Evolutionary conservation across 2,888 invertebrate species (phyloP).

Genomic region (Lasioglossum zephyrum): DNA sequence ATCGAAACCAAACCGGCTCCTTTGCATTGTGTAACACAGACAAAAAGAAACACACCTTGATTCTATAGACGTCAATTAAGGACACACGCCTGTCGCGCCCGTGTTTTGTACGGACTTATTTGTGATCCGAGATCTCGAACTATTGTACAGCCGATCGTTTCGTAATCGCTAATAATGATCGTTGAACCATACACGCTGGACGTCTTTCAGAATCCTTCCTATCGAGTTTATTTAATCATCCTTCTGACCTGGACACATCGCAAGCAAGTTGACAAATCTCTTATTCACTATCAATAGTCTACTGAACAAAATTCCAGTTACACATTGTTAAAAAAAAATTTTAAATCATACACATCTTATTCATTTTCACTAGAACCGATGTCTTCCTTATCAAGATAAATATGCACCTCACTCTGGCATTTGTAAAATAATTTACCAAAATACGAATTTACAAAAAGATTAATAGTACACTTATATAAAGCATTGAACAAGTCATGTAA

Average conservation of each 20-base stretch:
- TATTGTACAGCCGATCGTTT: slow-evolving; percentile 73
- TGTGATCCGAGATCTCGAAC: slow-evolving; percentile 66
- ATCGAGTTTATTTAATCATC: slow-evolving; percentile 17
- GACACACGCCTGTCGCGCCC: slow-evolving; percentile 47
- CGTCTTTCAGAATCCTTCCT: slow-evolving; percentile 43
- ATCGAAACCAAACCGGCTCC: slow-evolving; percentile 26
- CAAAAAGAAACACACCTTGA: slow-evolving; percentile 35
- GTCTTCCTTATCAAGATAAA: neutral
- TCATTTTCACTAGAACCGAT: neutral
- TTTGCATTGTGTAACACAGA: slow-evolving; percentile 56
- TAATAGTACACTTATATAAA: no score
- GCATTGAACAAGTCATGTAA: neutral
- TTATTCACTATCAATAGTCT: neutral
- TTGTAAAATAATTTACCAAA: neutral
- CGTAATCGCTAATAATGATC: slow-evolving; percentile 73
- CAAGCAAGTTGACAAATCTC: neutral
- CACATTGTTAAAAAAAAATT: no score
- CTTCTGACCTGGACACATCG: neutral
- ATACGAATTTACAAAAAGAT: no score
- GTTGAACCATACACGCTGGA: slow-evolving; percentile 66
- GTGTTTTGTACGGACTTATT: slow-evolving; percentile 68
- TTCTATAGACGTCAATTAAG: slow-evolving; percentile 70
- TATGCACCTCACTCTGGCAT: neutral
- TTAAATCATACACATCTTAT: no score
- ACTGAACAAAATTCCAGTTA: no score